Evolutionary conservation across 1,140 invertebrate genomes (phyloP).

Genomic region (Aphelinus certus): DNA sequence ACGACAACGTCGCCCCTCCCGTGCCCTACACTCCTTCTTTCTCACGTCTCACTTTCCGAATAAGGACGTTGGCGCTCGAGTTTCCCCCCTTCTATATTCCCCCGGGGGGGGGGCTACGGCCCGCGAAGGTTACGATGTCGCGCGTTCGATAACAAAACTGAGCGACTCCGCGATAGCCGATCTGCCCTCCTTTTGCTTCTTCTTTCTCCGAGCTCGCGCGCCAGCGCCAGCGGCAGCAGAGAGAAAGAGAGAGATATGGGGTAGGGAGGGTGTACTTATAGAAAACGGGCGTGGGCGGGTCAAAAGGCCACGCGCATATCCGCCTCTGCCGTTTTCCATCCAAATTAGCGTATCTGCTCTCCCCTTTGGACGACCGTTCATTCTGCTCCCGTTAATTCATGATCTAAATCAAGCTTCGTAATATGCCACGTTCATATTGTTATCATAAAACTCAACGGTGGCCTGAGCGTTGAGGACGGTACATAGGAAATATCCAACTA

Average conservation of each 20-base stretch:
- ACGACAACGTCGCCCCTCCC: too few relatives aligned
- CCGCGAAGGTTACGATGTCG: slow-evolving; percentile 24
- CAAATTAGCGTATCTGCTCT: background rate
- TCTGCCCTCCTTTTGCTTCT: background rate
- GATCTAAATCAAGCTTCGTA: too few relatives aligned
- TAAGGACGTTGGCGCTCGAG: background rate
- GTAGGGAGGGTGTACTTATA: background rate
- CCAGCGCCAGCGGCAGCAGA: too few relatives aligned
- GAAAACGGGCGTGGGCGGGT: background rate
- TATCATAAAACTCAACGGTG: too few relatives aligned
- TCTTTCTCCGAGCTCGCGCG: background rate
- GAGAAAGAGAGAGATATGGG: too few relatives aligned
- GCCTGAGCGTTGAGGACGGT: too few relatives aligned
- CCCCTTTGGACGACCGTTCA: too few relatives aligned
- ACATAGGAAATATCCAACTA: too few relatives aligned
- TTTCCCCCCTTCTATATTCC: slow-evolving; percentile 6
- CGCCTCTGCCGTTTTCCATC: background rate
- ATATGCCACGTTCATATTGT: too few relatives aligned
- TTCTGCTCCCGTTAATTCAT: too few relatives aligned
- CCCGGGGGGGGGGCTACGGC: slow-evolving; percentile 3
- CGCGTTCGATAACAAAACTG: slow-evolving; percentile 33
- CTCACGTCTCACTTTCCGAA: slow-evolving; percentile 7
- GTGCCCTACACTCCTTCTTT: background rate
- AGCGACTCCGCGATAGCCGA: background rate
- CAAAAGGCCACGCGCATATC: background rate